Evolutionary conservation across 2,888 invertebrate species (phyloP), one percentile per base, ranked within the genome.

Genomic region (Morinoia aosen): DNA sequence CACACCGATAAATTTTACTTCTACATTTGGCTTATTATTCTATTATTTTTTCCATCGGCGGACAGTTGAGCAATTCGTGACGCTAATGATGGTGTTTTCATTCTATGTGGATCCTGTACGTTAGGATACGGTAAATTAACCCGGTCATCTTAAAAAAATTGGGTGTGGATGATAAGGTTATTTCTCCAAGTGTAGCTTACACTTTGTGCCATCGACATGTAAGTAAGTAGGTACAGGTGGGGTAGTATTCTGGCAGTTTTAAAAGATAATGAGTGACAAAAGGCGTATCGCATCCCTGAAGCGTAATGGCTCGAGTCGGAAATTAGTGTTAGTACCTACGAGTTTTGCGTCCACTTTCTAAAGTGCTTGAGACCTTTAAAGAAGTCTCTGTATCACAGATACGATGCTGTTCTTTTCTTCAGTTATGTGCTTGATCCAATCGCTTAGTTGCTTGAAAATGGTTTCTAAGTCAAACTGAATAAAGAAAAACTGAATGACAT

Each of bases 371-470:
- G 25, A 19, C 58, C 64, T 64, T 64, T 19, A 64, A 64, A 64
- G 64, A 19, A 90, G 90, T 90, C 40, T 48, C 90, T 90, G 90
- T 48, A 90, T 90, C 90, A 90, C 90, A 90, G 40, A 90, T 90
- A 90, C 90, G 90, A 39, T 90, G 90, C 40, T 39, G 90, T 90
- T 90, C 90, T 12, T 12, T 16, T 19, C 11, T 19, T 90, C 7
- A 90, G 40, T 39, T 39, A 39, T 90, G 90, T 90, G 90, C 90
- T 90, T 90, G 90, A 90, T 39, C 40, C 90, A 48, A 90, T 90
- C 90, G 40, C 90, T 14, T 14, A 90, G 19, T 48, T 90, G 90
- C 90, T 90, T 90, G 90, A n/a, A 14, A 48, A 88, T 5, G 10
- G 90, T 90, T 19, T 64, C 64, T 64, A 64, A 64, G 64, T 64